A percentile compares a stretch with the other conserved stretches of the same genome.
Conservation (phyloP, 1,140 invertebrate species). For the Danaus melanippus region DNA sequence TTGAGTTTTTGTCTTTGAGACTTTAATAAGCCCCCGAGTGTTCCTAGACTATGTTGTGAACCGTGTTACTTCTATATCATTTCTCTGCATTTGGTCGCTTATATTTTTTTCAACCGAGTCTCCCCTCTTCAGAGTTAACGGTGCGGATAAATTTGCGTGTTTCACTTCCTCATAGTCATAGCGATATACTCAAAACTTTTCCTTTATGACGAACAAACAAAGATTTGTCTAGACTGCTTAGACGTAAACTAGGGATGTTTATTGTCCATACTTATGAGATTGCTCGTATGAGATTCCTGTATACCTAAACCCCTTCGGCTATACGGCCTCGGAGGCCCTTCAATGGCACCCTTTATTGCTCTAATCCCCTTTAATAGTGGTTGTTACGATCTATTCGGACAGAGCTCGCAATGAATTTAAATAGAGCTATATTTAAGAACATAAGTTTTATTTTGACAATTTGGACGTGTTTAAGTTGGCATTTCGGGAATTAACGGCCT, state of each 20-base stretch:
- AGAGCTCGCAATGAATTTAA: conserved; percentile 19
- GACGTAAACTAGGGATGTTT: conserved; percentile 15
- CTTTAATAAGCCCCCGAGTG: no score
- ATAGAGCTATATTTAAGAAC: conserved; percentile 14
- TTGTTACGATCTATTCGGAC: conserved; percentile 20
- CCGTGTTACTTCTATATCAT: no score
- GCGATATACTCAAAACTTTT: conserved; percentile 17
- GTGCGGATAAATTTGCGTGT: no score
- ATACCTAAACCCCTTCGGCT: conserved; percentile 15
- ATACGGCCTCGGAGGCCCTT: conserved; percentile 9
- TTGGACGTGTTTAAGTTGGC: conserved; percentile 14
- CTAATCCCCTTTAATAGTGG: conserved; percentile 23
- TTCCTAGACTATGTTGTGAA: no score
- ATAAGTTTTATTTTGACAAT: conserved; percentile 19
- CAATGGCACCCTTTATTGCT: conserved; percentile 14
- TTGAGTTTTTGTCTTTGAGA: no score
- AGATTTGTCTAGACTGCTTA: conserved; percentile 23
- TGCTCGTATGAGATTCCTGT: no score
- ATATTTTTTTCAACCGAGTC: conserved; percentile 1
- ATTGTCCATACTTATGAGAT: conserved; percentile 9
- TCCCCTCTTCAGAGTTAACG: conserved; percentile 1
- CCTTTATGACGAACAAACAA: conserved; percentile 19
- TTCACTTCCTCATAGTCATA: no score
- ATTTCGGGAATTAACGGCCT: conserved; percentile 9
- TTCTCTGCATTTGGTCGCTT: no score